Conservation (phyloP, 2,113 vertebrate species). For the Sciurus niger region DNA sequence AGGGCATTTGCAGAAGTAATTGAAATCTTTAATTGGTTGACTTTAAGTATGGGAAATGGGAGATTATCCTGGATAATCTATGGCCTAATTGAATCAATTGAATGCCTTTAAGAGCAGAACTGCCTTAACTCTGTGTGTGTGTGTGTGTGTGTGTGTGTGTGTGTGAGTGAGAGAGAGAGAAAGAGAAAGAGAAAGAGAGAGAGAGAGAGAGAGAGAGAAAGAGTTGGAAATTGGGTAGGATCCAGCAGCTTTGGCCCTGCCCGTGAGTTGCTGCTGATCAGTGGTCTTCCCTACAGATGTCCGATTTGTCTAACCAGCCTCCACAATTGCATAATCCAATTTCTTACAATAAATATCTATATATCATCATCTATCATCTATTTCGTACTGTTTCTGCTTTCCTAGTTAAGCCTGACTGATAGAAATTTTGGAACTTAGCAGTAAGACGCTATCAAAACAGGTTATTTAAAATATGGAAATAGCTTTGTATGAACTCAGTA, state of each 20-base stretch:
- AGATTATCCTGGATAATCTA: conserved; percentile 36
- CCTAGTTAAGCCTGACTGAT: not conserved
- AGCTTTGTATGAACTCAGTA: not conserved
- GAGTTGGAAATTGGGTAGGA: no score
- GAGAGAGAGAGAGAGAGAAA: not conserved
- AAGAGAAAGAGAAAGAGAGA: not conserved
- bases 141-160: no score
- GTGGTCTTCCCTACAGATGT: not conserved
- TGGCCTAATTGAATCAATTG: not conserved
- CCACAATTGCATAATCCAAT: not conserved
- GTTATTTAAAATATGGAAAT: not conserved
- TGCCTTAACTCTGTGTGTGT: not conserved
- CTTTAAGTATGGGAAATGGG: not conserved
- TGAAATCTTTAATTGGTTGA: conserved; percentile 55
- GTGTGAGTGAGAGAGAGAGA: no score
- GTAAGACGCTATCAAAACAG: not conserved
- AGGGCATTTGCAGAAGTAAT: conserved; percentile 28
- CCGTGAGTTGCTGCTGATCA: not conserved
- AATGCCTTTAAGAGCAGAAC: not conserved
- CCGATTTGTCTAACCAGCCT: not conserved
- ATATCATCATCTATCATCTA: no score
- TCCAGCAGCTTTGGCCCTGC: not conserved
- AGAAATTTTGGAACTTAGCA: not conserved
- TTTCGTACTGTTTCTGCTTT: not conserved
- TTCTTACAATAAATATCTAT: not conserved